A percentile compares a stretch with the other conserved stretches of the same genome.
phyloP scores from a whole-genome alignment of 2,888 invertebrate species.

The Amblyjoppa proteus region DNA sequence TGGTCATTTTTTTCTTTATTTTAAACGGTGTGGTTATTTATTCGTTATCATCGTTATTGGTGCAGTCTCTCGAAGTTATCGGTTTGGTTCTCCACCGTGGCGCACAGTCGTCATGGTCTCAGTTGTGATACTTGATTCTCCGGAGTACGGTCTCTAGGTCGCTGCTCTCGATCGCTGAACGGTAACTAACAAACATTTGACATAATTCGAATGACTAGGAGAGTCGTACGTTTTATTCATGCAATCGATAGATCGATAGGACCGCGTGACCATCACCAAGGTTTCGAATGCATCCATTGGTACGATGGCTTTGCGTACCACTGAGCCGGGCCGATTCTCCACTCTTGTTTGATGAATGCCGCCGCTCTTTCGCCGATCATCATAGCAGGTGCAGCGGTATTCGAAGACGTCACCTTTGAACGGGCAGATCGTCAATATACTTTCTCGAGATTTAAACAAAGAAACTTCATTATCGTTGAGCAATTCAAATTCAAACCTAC shows the following conservation, averaged over 20 bases:
- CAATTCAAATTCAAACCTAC: conserved; percentile 80
- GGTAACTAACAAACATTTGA: conserved; percentile 76
- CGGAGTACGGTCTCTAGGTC: conserved; percentile 79
- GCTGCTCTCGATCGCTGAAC: conserved; percentile 73
- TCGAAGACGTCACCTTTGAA: conserved; percentile 84
- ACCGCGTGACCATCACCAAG: conserved; percentile 51
- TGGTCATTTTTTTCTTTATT: conserved; percentile 10
- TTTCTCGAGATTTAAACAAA: background rate
- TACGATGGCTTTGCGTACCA: conserved; percentile 76
- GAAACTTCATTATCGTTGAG: background rate
- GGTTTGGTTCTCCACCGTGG: background rate
- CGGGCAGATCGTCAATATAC: background rate
- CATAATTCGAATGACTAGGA: conserved; percentile 53
- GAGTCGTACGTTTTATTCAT: conserved; percentile 31
- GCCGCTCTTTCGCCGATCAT: conserved; percentile 88
- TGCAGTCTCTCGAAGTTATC: background rate
- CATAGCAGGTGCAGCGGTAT: conserved; percentile 87
- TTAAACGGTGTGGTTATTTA: background rate
- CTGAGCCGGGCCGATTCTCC: conserved; percentile 83
- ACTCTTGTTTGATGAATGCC: conserved; percentile 86
- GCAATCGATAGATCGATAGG: conserved; percentile 25
- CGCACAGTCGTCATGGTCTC: conserved; percentile 76
- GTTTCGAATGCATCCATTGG: conserved; percentile 48
- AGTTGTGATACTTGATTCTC: conserved; percentile 80
- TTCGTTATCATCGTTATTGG: background rate